Percentiles rank a stretch among this genome's conserved stretches.
Evolutionary conservation across 2,888 invertebrate genomes (phyloP).

Genomic region (Drosophila quinaria): DNA sequence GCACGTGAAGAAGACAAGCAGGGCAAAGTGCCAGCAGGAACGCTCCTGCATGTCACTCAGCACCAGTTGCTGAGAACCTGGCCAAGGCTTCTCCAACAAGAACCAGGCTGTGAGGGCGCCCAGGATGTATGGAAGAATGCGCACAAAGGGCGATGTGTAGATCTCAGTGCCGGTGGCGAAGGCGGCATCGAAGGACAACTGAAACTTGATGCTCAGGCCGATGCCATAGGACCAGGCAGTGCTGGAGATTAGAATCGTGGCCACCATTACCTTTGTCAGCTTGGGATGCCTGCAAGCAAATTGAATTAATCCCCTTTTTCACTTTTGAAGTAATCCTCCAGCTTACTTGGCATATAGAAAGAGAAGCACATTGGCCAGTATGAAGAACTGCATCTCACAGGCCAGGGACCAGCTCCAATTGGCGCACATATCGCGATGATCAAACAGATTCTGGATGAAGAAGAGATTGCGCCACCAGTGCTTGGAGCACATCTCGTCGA

Average conservation of each 20-base stretch:
- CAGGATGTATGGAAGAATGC: constrained; percentile 86
- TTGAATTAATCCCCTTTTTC: not conserved
- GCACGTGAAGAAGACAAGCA: constrained; percentile 81
- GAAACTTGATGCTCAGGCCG: constrained; percentile 79
- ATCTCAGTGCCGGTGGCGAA: constrained; percentile 85
- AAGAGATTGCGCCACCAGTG: constrained; percentile 86
- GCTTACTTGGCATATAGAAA: constrained; percentile 84
- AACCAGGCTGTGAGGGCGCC: constrained; percentile 86
- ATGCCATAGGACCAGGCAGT: constrained; percentile 81
- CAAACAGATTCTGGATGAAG: constrained; percentile 85
- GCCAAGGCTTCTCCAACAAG: constrained; percentile 74
- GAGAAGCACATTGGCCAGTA: constrained; percentile 81
- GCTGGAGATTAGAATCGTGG: constrained; percentile 60
- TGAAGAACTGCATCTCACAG: constrained; percentile 86
- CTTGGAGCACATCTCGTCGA: constrained; percentile 84
- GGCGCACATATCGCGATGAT: constrained; percentile 84
- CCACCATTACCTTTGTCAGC: constrained; percentile 67
- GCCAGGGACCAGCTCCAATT: constrained; percentile 86
- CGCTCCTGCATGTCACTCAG: constrained; percentile 75
- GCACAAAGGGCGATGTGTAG: constrained; percentile 87
- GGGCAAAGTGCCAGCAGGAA: constrained; percentile 82
- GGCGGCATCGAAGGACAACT: constrained; percentile 84
- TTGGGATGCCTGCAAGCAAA: constrained; percentile 75
- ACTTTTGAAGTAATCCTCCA: not conserved
- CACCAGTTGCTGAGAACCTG: constrained; percentile 57